Base-by-base conservation (phyloP, 2,113 vertebrate species). In the Lasiurus cinereus region DNA sequence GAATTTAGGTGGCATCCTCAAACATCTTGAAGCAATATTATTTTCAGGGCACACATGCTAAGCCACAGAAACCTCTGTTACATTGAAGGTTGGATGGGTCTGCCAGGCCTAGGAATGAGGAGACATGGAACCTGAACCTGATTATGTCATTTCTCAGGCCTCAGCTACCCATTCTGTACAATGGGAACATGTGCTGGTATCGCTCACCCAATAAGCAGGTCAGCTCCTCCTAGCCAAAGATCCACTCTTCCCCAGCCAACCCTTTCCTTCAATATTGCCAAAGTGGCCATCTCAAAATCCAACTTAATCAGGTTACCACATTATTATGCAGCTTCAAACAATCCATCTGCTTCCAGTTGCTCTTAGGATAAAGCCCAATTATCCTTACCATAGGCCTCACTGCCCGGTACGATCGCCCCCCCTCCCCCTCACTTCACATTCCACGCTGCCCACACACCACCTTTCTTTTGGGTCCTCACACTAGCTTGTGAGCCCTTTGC, bases 341-440 rank as follows among this genome's bases (percentile, higher is more conserved):
- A 62, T 43, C 50, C 64, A 24, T 46, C 62, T 84, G 50, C 15
- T 78, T 78, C 62, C 2, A 27, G 1, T 77, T 43, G 1, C 52
- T 62, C 24, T 73, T 52, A 78, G 85, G 64, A 24, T 62, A 66
- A 77, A 89, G 18, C 52, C 64, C 46, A 10, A 11, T 24, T 7
- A 70, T 52, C 46, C 27, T 56, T 8, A 50, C 27, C 12, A 22
- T 16, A 62, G 39, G 29, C 59, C 59, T 69, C 43, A 19, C 6
- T 18, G 27, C 36, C 59, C 22, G 69, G n/a, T 10, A 9, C 31
- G 24, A 24, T 43, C 48, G 15, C 5, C 24, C 50, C 76, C 43
- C 9, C 59, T 31, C 5, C 50, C 31, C 4, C 11, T 3, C 39
- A 18, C 10, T 16, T 33, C 1, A 0, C 10, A 2, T 56, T 54